Base-by-base conservation (phyloP, 2,113 vertebrate genomes). In the Calidris pugnax region DNA sequence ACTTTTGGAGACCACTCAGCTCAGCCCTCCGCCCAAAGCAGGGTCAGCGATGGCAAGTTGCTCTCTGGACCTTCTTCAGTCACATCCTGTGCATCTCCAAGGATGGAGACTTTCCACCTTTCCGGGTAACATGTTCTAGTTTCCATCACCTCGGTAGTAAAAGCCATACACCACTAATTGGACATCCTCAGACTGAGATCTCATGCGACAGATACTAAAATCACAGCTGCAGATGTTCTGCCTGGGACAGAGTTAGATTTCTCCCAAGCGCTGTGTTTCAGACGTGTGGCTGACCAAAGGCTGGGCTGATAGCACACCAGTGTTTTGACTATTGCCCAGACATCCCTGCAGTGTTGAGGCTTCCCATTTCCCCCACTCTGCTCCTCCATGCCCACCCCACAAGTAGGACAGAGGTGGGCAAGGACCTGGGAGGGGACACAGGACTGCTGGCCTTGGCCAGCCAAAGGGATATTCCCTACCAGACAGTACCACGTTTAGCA, bases 381-480 rank as follows among this genome's bases (percentile, higher is more conserved):
- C 11, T 26, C 24, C 45, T 10, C 17, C 3, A 13, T 5, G 2
- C 11, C 21, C 15, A n/a, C 15, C 14, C 8, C 1, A 1, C 8
- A 35, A 41, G 45, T 8, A 30, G 66, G 39, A n/a, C 28, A 50
- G 6, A 7, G 24, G 30, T 53, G 45, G 37, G 26, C 20, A 50
- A 68, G 35, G 15, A 57, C 14, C 14, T 41, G 14, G 12, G 20
- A 39, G 37, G 1, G 0, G 67, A 56, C 20, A 45, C 3, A 33
- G 16, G 75, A 74, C 5, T 30, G 23, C 19, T 50, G 33, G 27
- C 39, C 30, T 20, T 9, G 48, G 35, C 3, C 32, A 30, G 35
- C 10, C 15, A 53, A 7, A 51, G 8, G 10, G n/a, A 66, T 16
- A 43, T 66, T 30, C 30, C 15, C 39, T 24, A 20, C 19, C 50